Percentiles rank a stretch among this genome's conserved stretches.
phyloP scores from a whole-genome alignment of 2,888 invertebrate species.

The Agelastica alni region DNA sequence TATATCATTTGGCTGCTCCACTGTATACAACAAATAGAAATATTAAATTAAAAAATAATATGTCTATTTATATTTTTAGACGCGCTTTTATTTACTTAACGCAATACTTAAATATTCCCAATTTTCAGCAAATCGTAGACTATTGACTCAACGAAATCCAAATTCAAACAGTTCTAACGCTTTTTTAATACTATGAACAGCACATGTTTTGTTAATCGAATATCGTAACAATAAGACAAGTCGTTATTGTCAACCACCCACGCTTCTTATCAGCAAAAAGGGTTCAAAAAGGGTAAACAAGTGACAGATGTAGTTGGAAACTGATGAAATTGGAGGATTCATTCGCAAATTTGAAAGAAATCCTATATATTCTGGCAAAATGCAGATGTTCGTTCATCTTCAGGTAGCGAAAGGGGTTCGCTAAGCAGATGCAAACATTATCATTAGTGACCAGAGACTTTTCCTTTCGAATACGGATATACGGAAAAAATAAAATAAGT shows the following conservation, averaged over 20 bases:
- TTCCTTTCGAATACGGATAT: slow-evolving; percentile 35
- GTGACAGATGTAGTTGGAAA: slow-evolving; percentile 39
- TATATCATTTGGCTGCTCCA: neutral
- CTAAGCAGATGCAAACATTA: slow-evolving; percentile 43
- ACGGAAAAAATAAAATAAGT: too few relatives aligned
- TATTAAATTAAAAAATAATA: too few relatives aligned
- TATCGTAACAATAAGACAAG: slow-evolving; percentile 33
- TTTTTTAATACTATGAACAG: slow-evolving; percentile 12
- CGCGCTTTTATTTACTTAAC: too few relatives aligned
- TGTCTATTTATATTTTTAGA: too few relatives aligned
- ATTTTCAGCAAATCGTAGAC: neutral
- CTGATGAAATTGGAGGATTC: slow-evolving; percentile 36
- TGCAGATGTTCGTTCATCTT: slow-evolving; percentile 46
- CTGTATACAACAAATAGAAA: neutral
- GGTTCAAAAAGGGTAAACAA: slow-evolving; percentile 42
- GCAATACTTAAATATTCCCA: too few relatives aligned
- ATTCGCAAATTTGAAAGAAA: slow-evolving; percentile 46
- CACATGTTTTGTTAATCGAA: slow-evolving; percentile 16
- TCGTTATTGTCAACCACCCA: slow-evolving; percentile 43
- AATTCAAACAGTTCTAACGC: slow-evolving; percentile 9
- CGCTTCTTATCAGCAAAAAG: slow-evolving; percentile 42
- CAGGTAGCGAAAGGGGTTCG: slow-evolving; percentile 44
- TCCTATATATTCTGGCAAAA: slow-evolving; percentile 48
- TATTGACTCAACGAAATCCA: neutral
- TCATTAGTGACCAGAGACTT: slow-evolving; percentile 30